These are phyloP conservation scores for Alcis repandata DNA, from an alignment of 2,888 invertebrate genomes.

Conservation along the genomic window DNA sequence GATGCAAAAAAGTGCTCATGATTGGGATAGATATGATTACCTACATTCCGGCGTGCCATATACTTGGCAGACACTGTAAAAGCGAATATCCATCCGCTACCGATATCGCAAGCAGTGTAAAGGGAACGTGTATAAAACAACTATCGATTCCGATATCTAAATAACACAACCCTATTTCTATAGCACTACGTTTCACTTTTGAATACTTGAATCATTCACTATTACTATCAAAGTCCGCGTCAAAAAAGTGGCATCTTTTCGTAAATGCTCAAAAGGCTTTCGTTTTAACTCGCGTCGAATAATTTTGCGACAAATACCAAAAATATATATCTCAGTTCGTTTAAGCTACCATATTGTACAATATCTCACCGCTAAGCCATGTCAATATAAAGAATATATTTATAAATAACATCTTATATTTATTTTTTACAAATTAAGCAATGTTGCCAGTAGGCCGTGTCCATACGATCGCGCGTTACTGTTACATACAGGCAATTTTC, in stretches of 20 bases:
- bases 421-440: slow-evolving; percentile 24
- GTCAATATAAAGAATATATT: slow-evolving; percentile 27
- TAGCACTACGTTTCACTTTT: slow-evolving; percentile 17
- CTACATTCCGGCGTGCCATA: slow-evolving; percentile 6
- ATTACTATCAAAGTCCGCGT: slow-evolving; percentile 13
- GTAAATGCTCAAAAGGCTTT: slow-evolving; percentile 35
- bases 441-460: not conserved
- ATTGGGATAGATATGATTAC: not conserved
- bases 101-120: slow-evolving; percentile 10
- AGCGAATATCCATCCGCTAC: not conserved
- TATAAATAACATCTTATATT: slow-evolving; percentile 26
- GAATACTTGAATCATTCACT: slow-evolving; percentile 10
- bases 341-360: slow-evolving; percentile 44
- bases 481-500: not conserved
- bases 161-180: slow-evolving; percentile 33
- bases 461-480: slow-evolving; percentile 4
- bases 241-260: slow-evolving; percentile 12
- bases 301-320: slow-evolving; percentile 32
- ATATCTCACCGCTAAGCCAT: slow-evolving; percentile 25
- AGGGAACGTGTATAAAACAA: slow-evolving; percentile 6
- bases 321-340: slow-evolving; percentile 36
- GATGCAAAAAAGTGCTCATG: not conserved
- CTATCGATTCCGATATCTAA: slow-evolving; percentile 7
- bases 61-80: slow-evolving; percentile 1
- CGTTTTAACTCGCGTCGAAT: slow-evolving; percentile 21